Evolutionary conservation across 2,113 vertebrate species (phyloP).

Genomic region (Amphiprion percula): DNA sequence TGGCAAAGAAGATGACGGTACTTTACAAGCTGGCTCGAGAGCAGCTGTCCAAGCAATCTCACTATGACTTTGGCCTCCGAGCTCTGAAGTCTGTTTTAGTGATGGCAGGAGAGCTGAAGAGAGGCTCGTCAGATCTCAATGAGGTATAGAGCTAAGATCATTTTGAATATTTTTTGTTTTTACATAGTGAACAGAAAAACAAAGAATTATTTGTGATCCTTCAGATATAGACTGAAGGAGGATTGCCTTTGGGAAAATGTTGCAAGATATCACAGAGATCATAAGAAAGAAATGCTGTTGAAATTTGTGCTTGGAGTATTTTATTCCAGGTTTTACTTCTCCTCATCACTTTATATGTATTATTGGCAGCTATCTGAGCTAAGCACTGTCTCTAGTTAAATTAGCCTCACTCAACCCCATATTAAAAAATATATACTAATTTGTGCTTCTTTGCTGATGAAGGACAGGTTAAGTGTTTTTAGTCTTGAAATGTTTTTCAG

Average conservation of each 20-base stretch:
- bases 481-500: background rate
- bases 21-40: constrained; percentile 95
- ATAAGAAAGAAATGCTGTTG: too few species aligned
- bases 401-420: background rate
- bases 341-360: too few species aligned
- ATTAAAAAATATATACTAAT: too few species aligned
- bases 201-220: background rate
- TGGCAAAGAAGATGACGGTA: constrained; percentile 99
- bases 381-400: background rate
- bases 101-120: constrained; percentile 97
- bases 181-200: background rate
- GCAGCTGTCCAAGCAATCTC: constrained; percentile 96
- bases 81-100: constrained; percentile 96
- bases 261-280: too few species aligned
- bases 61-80: constrained; percentile 97
- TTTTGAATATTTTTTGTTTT: background rate
- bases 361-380: too few species aligned
- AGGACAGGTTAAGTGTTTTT: background rate
- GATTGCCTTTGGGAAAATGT: background rate
- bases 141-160: constrained; percentile 85
- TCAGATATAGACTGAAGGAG: background rate
- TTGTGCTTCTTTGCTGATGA: too few species aligned
- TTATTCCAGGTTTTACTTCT: too few species aligned
- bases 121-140: constrained; percentile 89
- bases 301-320: too few species aligned